A percentile compares a stretch with the other conserved stretches of the same genome.
These are phyloP conservation scores for Phlogophora meticulosa DNA, from an alignment of 2,888 invertebrate species.

Conservation along the genomic window DNA sequence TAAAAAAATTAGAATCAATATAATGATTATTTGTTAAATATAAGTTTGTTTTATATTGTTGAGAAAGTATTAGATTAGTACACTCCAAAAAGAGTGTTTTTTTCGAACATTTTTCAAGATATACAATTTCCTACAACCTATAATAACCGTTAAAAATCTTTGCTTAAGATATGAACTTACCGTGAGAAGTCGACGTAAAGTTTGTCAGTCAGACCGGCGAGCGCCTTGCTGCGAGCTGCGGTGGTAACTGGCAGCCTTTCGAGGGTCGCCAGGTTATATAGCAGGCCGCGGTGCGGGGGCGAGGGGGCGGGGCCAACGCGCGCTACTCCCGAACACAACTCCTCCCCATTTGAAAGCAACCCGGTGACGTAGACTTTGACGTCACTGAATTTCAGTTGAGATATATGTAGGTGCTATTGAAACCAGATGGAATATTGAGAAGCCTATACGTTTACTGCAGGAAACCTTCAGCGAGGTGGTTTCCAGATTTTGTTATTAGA, in stretches of 20 bases:
- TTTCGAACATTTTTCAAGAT: background rate
- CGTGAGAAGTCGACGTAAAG: conserved; percentile 83
- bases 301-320: conserved; percentile 78
- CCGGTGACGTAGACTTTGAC: conserved; percentile 72
- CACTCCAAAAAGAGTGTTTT: background rate
- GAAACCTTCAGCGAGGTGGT: background rate
- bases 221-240: conserved; percentile 63
- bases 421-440: background rate
- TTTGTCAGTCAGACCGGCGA: conserved; percentile 74
- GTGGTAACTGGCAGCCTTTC: conserved; percentile 72
- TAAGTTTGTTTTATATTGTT: no score
- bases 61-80: no score
- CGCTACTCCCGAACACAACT: conserved; percentile 72
- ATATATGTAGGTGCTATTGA: background rate
- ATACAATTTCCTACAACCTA: background rate
- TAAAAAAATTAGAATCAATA: no score
- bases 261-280: conserved; percentile 81
- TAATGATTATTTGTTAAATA: no score
- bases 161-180: conserved; percentile 76
- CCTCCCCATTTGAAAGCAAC: conserved; percentile 83
- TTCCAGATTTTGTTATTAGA: no score
- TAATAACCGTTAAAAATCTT: background rate
- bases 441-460: background rate
- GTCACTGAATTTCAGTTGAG: conserved; percentile 65
- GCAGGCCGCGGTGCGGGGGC: conserved; percentile 69